A percentile compares a stretch with the other conserved stretches of the same genome.
phyloP scores from a whole-genome alignment of 2,113 vertebrate species.

The Entosphenus tridentatus region DNA sequence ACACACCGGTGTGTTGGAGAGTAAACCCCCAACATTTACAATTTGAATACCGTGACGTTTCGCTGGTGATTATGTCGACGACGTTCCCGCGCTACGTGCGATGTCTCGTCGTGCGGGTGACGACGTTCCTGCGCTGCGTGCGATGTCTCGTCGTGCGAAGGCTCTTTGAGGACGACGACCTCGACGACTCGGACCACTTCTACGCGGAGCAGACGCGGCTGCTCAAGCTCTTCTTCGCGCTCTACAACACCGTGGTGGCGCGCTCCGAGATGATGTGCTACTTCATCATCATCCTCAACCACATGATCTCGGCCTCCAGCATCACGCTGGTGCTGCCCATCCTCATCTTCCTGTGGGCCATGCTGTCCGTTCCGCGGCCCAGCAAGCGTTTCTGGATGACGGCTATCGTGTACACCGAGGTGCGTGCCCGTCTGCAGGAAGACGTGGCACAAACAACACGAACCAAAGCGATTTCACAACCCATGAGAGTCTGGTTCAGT shows the following conservation, averaged over 20 bases:
- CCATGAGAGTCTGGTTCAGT: too few relatives aligned
- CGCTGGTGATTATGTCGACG: too few relatives aligned
- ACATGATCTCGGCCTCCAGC: conserved; percentile 24
- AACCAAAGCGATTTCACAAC: too few relatives aligned
- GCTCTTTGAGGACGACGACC: conserved; percentile 21
- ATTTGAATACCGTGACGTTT: too few relatives aligned
- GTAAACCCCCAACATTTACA: too few relatives aligned
- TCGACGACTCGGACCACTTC: conserved; percentile 24
- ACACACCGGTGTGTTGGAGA: too few relatives aligned
- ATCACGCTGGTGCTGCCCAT: conserved; percentile 26
- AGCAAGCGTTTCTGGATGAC: conserved; percentile 34
- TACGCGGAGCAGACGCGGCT: conserved; percentile 15
- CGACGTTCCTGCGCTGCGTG: too few relatives aligned
- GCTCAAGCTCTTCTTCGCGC: conserved; percentile 23
- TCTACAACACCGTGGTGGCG: conserved; percentile 21
- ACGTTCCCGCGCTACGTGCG: too few relatives aligned
- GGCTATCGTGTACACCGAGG: conserved; percentile 37
- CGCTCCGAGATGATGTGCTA: conserved; percentile 31
- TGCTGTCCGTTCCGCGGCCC: conserved; percentile 33
- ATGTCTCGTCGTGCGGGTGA: too few relatives aligned
- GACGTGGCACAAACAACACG: too few relatives aligned
- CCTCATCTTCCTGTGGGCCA: conserved; percentile 29
- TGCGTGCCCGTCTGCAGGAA: conserved; percentile 9
- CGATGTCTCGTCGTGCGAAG: conserved; percentile 11
- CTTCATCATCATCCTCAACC: conserved; percentile 29